Base-by-base conservation (phyloP, 2,113 vertebrate species). In the Rhinichthys klamathensis region DNA sequence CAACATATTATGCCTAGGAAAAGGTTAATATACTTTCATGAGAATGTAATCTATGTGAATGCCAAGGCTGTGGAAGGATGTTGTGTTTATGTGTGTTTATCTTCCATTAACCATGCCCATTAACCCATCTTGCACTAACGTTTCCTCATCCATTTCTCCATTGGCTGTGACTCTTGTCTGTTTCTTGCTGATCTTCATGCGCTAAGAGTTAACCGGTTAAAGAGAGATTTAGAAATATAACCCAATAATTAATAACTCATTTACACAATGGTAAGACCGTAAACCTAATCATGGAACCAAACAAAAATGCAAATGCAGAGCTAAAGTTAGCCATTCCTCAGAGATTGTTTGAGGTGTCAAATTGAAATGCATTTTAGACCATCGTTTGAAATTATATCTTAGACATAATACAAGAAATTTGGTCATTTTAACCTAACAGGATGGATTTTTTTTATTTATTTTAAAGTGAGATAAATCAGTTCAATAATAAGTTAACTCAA, bases 81-180 rank as follows among this genome's bases (percentile, higher is more conserved):
- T 30, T 72, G 61, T 81, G 38, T 81, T 61, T 69, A 70, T 44
- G 23, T 80, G 2, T 61, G 21, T 49, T 70, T 15, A 4, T 44
- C 70, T 83, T 63, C 41, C 6, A 63, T 58, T 72, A 30, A 84
- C 84, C 49, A 72, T 54, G 15, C 49, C 27, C 58, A 70, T 85
- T 85, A 76, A 77, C n/a, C 61, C 78, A 51, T 77, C 13, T 75
- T 82, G 38, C 38, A 82, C 54, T 82, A 63, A 82, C 79, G 27
- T 30, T 27, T n/a, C 61, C 69, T 85, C 79, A 70, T 80, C 13
- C 74, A 78, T 75, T 78, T 77, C 72, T 82, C 41, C 79, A 41
- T 85, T 72, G 46, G 25, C 83, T 69, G 73, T 6, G 41, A 69
- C 51, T 78, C 61, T 35, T n/a, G 38, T 32, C 63, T 72, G 60